These are phyloP conservation scores for Coracias cyanogaster DNA, from an alignment of 2,797 vertebrate genomes.

Conservation along the genomic window DNA sequence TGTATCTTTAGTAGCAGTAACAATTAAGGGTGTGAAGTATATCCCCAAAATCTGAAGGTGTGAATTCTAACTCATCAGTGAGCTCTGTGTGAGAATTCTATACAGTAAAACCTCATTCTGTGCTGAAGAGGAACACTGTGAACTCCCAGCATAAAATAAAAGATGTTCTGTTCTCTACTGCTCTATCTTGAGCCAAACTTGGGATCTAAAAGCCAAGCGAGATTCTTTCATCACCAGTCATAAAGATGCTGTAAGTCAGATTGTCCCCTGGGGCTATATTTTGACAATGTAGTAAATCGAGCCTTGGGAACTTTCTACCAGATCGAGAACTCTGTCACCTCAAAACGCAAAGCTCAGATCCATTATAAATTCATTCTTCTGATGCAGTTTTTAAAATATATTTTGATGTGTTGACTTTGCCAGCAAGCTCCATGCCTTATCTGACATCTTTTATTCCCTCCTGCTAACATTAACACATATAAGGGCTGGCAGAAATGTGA, in stretches of 20 bases:
- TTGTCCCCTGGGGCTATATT: conserved; percentile 63
- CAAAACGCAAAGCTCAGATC: conserved; percentile 30
- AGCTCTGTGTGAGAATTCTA: conserved; percentile 43
- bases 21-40: conserved; percentile 63
- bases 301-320: conserved; percentile 58
- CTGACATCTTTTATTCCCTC: conserved; percentile 6
- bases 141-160: conserved; percentile 55
- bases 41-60: conserved; percentile 57
- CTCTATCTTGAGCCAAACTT: conserved; percentile 57
- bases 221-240: conserved; percentile 67
- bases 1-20: conserved; percentile 45
- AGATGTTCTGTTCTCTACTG: conserved; percentile 58
- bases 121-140: conserved; percentile 54
- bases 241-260: conserved; percentile 66
- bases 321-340: conserved; percentile 67
- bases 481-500: conserved; percentile 9
- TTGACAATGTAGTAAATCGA: conserved; percentile 62
- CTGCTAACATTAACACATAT: neutral
- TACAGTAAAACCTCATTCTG: conserved; percentile 56
- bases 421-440: conserved; percentile 18
- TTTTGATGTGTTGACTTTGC: conserved; percentile 46
- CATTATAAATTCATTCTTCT: conserved; percentile 50
- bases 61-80: conserved; percentile 46
- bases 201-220: conserved; percentile 58
- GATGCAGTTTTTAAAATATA: conserved; percentile 17